Evolutionary conservation across 2,797 vertebrate genomes (phyloP), one percentile per base, ranked within the genome.

Genomic region (Eupleurogrammus muticus): DNA sequence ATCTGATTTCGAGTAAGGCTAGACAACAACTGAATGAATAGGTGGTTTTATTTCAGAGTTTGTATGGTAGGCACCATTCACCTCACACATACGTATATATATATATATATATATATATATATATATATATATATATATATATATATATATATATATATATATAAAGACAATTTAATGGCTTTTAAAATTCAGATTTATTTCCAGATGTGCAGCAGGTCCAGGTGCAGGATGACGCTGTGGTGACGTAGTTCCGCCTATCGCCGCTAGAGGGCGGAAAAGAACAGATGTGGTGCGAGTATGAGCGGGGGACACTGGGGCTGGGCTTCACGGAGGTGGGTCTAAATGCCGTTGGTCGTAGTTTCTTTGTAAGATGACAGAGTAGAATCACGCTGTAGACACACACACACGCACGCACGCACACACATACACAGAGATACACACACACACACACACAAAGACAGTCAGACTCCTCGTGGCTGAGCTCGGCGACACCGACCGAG

Each of bases 381-480:
- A 14, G 63, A 42, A 75, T 40, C 87, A 83, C 88, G 81, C 67
- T 17, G 60, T 66, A 32, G 19, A 52, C 68, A 87, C 34, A 76
- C 53, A 10, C 56, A 16, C 51, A 23, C 5, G 14, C 14, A 40
- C 36, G 13, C 58, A 47, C 4, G 48, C 50, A 7, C 56, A 16
- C 49, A 35, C 5, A 40, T 1, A 40, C 3, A 6, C 3, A 42
- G 4, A 42, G 4, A 16, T 5, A 42, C 13, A 42, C 13, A 42
- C 2, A 48, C 46, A 9, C 52, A 9, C 40, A 28, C 28, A 28
- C 28, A 28, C 28, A 28, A 28, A 28, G 28, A 28, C 28, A 28
- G 13, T 47, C 5, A 28, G 38, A 61, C 28, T 69, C 78, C 75
- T 80, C 75, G 85, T 81, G 84, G 65, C 56, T 71, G 62, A 80